phyloP scores from a whole-genome alignment of 92 coral and sea anemone genomes.

The Phenganax stokvisi region DNA sequence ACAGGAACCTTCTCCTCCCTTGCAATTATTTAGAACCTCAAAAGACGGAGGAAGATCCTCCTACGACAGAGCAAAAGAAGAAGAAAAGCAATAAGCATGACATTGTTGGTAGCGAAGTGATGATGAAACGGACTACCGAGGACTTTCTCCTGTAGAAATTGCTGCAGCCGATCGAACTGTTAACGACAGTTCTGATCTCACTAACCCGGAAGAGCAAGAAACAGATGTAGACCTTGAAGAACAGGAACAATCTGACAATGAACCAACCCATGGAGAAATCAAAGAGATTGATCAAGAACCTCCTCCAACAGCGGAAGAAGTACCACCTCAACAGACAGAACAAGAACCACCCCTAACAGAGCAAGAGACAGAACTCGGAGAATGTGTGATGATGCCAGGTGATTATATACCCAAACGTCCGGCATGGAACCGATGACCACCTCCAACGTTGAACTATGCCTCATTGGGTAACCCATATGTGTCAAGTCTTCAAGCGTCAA shows the following conservation, averaged over 20 bases:
- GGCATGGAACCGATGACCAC: not conserved
- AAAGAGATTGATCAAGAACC: not conserved
- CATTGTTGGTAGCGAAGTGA: too few relatives aligned
- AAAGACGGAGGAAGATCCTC: not conserved
- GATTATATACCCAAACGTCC: not conserved
- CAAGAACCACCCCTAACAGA: too few relatives aligned
- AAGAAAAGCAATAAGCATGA: not conserved
- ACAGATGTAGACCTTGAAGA: not conserved
- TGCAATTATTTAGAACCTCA: not conserved
- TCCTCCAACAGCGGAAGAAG: not conserved
- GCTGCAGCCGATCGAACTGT: too few relatives aligned
- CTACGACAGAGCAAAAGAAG: not conserved
- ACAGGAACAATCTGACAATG: not conserved
- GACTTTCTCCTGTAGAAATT: not conserved
- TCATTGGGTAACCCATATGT: not conserved
- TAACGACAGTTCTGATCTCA: too few relatives aligned
- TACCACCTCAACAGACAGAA: too few relatives aligned
- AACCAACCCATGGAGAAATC: not conserved
- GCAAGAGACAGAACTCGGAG: not conserved
- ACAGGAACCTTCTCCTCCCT: conserved; percentile 14
- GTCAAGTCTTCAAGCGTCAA: not conserved
- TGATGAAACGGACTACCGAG: too few relatives aligned
- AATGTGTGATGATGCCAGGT: not conserved
- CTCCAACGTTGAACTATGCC: not conserved
- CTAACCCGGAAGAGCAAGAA: not conserved